phyloP scores from a whole-genome alignment of 2,888 invertebrate genomes.

The Cyaniris semiargus region DNA sequence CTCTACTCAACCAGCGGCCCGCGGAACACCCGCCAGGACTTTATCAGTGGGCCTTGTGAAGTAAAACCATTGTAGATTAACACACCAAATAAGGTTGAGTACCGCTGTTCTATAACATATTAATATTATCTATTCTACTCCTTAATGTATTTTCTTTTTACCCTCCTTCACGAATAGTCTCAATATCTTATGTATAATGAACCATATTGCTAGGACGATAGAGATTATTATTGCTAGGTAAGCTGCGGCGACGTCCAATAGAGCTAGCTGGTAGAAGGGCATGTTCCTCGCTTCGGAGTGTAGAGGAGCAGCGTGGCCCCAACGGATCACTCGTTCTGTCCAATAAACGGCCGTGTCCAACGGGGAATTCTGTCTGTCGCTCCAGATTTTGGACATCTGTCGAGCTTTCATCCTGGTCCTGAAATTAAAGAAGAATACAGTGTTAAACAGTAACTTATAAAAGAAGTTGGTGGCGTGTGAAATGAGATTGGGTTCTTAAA shows the following conservation, averaged over 20 bases:
- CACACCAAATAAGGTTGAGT: neutral
- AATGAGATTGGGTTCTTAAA: too few relatives aligned
- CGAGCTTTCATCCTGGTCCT: slow-evolving; percentile 70
- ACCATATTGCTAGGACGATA: slow-evolving; percentile 50
- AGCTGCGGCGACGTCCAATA: slow-evolving; percentile 62
- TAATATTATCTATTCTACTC: neutral
- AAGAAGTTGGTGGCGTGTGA: too few relatives aligned
- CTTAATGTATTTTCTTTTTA: slow-evolving; percentile 64
- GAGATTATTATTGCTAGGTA: slow-evolving; percentile 49
- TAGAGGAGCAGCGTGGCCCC: slow-evolving; percentile 61
- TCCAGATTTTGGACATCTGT: slow-evolving; percentile 73
- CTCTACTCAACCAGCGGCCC: too few relatives aligned
- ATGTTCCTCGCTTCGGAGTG: slow-evolving; percentile 60
- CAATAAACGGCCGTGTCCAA: slow-evolving; percentile 81
- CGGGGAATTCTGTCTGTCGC: slow-evolving; percentile 73
- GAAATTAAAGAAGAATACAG: slow-evolving; percentile 44
- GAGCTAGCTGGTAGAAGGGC: slow-evolving; percentile 54
- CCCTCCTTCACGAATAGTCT: slow-evolving; percentile 51
- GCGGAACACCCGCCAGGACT: too few relatives aligned
- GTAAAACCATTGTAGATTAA: neutral
- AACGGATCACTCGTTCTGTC: slow-evolving; percentile 77
- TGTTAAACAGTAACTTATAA: too few relatives aligned
- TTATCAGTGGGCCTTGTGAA: too few relatives aligned
- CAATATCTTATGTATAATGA: slow-evolving; percentile 51
- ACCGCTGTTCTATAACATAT: neutral